Evolutionary conservation across 2,888 invertebrate species (phyloP).

Genomic region (Hydrotaea diabolus): DNA sequence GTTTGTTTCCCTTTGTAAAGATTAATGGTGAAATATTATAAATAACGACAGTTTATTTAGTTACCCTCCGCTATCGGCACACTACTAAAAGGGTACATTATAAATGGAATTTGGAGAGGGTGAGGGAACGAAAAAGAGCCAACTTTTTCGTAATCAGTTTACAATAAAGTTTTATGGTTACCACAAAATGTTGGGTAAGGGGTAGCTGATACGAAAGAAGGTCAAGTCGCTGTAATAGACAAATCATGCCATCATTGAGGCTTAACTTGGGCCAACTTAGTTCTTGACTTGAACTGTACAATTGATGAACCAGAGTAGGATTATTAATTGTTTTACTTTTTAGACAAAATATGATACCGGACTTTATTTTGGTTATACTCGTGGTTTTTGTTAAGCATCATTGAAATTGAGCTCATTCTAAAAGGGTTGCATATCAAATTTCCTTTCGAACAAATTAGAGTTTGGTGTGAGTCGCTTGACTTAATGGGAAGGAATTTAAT

Average conservation of each 20-base stretch:
- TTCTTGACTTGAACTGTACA: background rate
- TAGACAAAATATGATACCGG: background rate
- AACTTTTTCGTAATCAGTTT: background rate
- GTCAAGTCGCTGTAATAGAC: no score
- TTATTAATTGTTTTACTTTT: background rate
- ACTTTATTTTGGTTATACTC: no score
- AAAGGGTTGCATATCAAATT: background rate
- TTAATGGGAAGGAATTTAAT: background rate
- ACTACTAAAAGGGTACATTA: background rate
- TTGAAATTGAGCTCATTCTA: background rate
- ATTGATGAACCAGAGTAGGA: background rate
- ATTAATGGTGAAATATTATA: conserved; percentile 48
- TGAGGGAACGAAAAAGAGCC: background rate
- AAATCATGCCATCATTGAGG: background rate
- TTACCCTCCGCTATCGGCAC: background rate
- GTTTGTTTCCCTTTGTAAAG: conserved; percentile 22
- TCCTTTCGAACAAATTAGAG: no score
- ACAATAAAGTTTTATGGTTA: conserved; percentile 7
- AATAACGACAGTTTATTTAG: conserved; percentile 51
- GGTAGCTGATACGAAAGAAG: no score
- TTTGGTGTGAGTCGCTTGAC: background rate
- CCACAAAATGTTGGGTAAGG: background rate
- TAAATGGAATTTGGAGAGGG: background rate
- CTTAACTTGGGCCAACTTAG: no score
- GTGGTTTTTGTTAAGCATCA: background rate